Conservation (phyloP, 2,113 vertebrate species). For the Corythornis madagascariensis region DNA sequence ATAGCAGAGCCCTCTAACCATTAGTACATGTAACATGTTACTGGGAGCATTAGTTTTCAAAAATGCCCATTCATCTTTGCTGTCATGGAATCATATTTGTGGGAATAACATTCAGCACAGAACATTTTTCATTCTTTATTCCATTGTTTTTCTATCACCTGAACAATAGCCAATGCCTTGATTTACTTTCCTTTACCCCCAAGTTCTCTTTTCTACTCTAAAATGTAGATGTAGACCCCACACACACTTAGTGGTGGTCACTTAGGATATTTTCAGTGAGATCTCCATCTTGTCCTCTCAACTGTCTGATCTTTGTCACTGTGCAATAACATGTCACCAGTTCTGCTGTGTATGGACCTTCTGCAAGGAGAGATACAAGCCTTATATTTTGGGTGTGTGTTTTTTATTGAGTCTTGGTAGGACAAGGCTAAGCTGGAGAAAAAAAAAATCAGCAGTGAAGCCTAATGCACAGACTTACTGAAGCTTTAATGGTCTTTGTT, state of each 20-base stretch:
- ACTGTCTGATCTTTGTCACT: not conserved
- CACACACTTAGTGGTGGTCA: rapidly evolving
- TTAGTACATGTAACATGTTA: not conserved
- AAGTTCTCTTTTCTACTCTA: not conserved
- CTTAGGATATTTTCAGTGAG: not conserved
- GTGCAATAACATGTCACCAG: not conserved
- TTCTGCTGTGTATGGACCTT: not conserved
- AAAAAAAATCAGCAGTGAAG: constrained; percentile 10
- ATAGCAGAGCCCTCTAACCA: not conserved
- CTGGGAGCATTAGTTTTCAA: not conserved
- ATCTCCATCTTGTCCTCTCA: not conserved
- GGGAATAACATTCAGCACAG: not conserved
- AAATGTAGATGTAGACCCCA: not conserved
- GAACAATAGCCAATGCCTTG: not conserved
- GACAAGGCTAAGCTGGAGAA: not conserved
- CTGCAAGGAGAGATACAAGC: not conserved
- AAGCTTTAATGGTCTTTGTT: not conserved
- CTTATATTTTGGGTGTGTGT: not conserved
- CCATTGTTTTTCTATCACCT: not conserved
- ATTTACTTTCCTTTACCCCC: not conserved
- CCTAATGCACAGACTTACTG: constrained; percentile 15
- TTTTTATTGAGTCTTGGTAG: not conserved
- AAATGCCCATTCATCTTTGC: not conserved
- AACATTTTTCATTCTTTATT: not conserved
- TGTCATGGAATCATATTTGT: not conserved